These are phyloP conservation scores for Pterostichus niger DNA, from an alignment of 2,888 invertebrate genomes.

Conservation along the genomic window DNA sequence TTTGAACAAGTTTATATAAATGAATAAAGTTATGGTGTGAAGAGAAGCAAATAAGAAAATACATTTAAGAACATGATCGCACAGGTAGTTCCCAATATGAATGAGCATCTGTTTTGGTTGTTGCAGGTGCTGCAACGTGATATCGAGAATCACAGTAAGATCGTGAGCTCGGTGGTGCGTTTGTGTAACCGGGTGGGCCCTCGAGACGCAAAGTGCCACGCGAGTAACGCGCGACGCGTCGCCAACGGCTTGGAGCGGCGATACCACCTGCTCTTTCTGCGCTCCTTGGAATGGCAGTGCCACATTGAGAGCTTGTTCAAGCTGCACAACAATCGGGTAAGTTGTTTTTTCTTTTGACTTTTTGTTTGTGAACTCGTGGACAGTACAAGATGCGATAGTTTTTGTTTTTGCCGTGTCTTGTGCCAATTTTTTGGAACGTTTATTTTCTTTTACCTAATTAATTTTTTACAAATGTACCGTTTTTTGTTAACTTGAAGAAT, in stretches of 20 bases:
- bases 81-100: background rate
- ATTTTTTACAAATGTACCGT: background rate
- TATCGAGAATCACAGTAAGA: constrained; percentile 94
- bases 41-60: too few relatives aligned
- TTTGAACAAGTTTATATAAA: too few relatives aligned
- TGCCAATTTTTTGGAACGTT: background rate
- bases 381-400: constrained; percentile 6
- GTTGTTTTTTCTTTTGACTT: constrained; percentile 68
- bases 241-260: constrained; percentile 89
- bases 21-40: too few relatives aligned
- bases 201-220: constrained; percentile 73
- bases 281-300: constrained; percentile 95
- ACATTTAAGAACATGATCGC: background rate
- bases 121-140: constrained; percentile 93
- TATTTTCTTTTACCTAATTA: background rate
- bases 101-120: constrained; percentile 68
- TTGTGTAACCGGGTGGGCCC: constrained; percentile 83
- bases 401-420: constrained; percentile 18
- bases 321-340: constrained; percentile 83
- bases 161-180: constrained; percentile 88
- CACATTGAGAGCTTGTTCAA: constrained; percentile 90
- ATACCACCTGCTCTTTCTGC: constrained; percentile 93
- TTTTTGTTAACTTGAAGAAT: background rate
- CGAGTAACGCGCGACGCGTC: constrained; percentile 75
- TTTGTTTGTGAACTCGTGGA: too few relatives aligned